A percentile compares a stretch with the other conserved stretches of the same genome.
Conservation (phyloP, 2,888 invertebrate genomes). For the Prosopocoilus inquinatus region DNA sequence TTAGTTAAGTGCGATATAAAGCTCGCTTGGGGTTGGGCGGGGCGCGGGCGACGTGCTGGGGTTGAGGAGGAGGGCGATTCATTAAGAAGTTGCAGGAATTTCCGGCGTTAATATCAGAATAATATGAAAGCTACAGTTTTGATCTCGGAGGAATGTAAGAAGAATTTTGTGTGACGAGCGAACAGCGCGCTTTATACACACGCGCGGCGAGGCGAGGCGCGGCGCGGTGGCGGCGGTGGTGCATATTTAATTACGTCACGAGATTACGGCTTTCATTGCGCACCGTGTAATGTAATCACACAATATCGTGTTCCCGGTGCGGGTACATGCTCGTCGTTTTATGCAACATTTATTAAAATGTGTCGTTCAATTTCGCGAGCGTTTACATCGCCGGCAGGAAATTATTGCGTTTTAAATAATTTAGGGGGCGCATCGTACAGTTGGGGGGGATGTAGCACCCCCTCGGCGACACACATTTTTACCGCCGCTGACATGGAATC, state of each 20-base stretch:
- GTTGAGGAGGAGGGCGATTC: conserved; percentile 28
- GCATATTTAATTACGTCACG: conserved; percentile 1
- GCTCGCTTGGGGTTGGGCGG: conserved; percentile 32
- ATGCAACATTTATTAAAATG: neutral
- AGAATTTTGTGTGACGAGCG: neutral
- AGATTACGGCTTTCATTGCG: conserved; percentile 1
- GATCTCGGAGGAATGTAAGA: conserved; percentile 23
- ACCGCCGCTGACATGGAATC: too few relatives aligned
- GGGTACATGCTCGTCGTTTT: neutral
- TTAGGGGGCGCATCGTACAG: too few relatives aligned
- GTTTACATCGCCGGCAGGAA: too few relatives aligned
- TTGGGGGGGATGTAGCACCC: too few relatives aligned
- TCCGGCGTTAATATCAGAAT: conserved; percentile 28
- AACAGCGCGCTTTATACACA: neutral
- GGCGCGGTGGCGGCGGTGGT: neutral
- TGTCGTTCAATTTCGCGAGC: neutral
- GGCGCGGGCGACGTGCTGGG: too few relatives aligned
- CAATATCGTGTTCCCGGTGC: neutral
- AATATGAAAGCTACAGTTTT: conserved; percentile 25
- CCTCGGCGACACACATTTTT: too few relatives aligned
- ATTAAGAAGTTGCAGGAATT: conserved; percentile 38
- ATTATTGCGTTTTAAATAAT: too few relatives aligned
- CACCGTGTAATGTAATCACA: neutral
- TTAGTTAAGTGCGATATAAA: conserved; percentile 39
- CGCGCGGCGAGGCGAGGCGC: too few relatives aligned